Percentiles rank a stretch among this genome's conserved stretches.
These are phyloP conservation scores for Pangasianodon gigas DNA, from an alignment of 2,113 vertebrate genomes.

Conservation along the genomic window DNA sequence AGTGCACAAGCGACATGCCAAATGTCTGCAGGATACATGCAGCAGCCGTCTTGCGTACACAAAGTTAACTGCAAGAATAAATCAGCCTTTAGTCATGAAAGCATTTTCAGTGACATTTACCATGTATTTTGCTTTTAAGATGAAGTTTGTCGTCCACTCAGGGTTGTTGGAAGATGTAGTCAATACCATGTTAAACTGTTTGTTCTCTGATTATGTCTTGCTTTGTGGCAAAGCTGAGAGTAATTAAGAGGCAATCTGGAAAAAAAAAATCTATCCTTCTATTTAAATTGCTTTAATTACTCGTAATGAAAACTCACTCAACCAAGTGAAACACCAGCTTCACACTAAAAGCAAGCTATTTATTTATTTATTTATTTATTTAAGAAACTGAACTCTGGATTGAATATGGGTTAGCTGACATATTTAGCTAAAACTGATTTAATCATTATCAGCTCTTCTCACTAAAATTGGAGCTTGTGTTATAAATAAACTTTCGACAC, in stretches of 20 bases:
- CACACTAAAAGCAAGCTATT: neutral
- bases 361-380: neutral
- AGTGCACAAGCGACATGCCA: neutral
- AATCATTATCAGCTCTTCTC: neutral
- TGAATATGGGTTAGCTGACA: neutral
- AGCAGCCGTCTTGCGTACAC: neutral
- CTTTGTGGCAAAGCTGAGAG: neutral
- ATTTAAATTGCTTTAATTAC: neutral
- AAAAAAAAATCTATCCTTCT: neutral
- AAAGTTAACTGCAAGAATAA: neutral
- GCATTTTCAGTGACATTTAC: neutral
- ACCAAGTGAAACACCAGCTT: neutral
- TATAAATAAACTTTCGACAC: neutral
- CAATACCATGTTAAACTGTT: neutral
- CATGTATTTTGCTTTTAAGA: neutral
- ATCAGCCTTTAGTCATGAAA: neutral
- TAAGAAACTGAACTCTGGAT: neutral
- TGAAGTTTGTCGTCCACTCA: neutral
- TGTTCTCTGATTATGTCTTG: neutral
- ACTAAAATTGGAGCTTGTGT: neutral
- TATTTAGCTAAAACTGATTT: neutral
- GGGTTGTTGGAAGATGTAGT: neutral
- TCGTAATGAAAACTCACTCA: neutral
- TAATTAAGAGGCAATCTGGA: neutral
- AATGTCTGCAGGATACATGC: neutral